A percentile compares a stretch with the other conserved stretches of the same genome.
These are phyloP conservation scores for Bombus superbus DNA, from an alignment of 1,140 invertebrate species.

Conservation along the genomic window DNA sequence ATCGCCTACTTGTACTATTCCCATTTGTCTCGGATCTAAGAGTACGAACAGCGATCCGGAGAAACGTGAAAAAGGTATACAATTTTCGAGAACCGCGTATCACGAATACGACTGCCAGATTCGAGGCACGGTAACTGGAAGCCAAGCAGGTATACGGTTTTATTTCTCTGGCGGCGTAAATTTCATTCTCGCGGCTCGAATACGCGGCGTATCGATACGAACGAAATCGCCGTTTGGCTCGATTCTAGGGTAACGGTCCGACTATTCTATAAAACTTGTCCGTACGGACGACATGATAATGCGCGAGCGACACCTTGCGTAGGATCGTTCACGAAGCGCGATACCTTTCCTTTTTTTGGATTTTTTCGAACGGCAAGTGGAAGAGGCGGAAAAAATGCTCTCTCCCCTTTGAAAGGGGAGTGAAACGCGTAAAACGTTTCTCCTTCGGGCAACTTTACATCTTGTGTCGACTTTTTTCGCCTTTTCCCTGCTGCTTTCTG, in stretches of 20 bases:
- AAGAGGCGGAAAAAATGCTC: neutral
- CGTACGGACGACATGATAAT: neutral
- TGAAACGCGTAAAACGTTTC: constrained; percentile 16
- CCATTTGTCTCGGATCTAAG: no score
- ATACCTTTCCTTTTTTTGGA: neutral
- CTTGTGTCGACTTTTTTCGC: neutral
- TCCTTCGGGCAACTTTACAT: constrained; percentile 10
- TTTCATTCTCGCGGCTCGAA: neutral
- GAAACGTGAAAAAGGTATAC: neutral
- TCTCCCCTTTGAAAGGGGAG: neutral
- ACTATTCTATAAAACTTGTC: neutral
- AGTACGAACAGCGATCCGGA: no score
- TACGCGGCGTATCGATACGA: neutral
- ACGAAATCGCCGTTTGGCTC: neutral
- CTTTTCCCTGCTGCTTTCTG: neutral
- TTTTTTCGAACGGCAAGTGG: neutral
- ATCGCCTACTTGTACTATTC: neutral
- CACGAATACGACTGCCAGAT: neutral
- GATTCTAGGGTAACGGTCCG: neutral
- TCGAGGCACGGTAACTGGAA: neutral
- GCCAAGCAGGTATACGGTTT: no score
- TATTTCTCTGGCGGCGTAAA: neutral
- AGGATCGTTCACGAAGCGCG: neutral
- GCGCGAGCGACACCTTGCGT: neutral
- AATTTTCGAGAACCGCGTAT: neutral